A percentile compares a stretch with the other conserved stretches of the same genome.
Evolutionary conservation across 1,140 invertebrate genomes (phyloP).

Genomic region (Neotoxoptera formosana): DNA sequence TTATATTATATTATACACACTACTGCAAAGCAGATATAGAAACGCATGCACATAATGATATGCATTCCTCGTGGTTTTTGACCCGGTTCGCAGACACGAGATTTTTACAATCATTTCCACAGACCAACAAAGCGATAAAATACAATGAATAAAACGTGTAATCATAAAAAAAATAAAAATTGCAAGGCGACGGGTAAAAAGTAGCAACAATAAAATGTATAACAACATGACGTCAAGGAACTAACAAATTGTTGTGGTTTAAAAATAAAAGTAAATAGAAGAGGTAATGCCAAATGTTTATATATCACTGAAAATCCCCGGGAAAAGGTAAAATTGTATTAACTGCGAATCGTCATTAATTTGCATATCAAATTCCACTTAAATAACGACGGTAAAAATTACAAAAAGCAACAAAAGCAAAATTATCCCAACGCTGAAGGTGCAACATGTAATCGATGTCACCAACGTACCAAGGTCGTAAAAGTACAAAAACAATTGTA

Average conservation of each 20-base stretch:
- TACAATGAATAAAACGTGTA: constrained; percentile 21
- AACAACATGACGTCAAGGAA: constrained; percentile 4
- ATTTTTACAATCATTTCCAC: constrained; percentile 7
- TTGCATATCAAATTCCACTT: background rate
- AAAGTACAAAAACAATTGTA: background rate
- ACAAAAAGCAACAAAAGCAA: background rate
- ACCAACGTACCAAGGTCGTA: background rate
- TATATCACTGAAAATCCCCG: background rate
- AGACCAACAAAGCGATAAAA: constrained; percentile 12
- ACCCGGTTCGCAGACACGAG: constrained; percentile 16
- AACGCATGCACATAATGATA: background rate
- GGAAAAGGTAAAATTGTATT: background rate
- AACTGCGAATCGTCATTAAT: background rate
- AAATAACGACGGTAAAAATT: background rate
- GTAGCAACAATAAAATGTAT: background rate
- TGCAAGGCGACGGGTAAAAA: no score
- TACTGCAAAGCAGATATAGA: background rate
- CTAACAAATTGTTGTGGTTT: constrained; percentile 16
- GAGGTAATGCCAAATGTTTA: constrained; percentile 19
- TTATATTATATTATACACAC: background rate
- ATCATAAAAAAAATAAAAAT: background rate
- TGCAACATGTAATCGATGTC: background rate
- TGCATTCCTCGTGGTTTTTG: constrained; percentile 46
- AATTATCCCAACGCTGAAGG: background rate
- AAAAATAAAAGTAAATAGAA: constrained; percentile 32